phyloP scores from a whole-genome alignment of 2,797 vertebrate species.

The Clarias fuscus region DNA sequence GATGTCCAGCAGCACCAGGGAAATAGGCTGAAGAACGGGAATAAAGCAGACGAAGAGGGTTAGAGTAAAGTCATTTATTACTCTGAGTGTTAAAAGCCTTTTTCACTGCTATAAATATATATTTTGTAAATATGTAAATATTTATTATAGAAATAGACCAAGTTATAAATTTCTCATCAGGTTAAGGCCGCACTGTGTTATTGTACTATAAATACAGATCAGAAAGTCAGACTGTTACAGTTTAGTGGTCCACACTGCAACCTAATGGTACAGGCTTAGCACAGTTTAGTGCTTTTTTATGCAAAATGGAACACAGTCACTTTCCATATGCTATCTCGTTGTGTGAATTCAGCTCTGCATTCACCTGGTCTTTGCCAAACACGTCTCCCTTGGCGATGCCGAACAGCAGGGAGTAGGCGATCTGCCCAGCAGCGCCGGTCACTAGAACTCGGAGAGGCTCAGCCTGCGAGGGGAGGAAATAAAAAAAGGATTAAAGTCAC shows the following conservation, averaged over 20 bases:
- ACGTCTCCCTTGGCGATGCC: slow-evolving; percentile 96
- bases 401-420: slow-evolving; percentile 93
- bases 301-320: not conserved
- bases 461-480: slow-evolving; percentile 73
- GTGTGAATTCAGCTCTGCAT: slow-evolving; percentile 31
- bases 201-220: not conserved
- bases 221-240: not conserved
- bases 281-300: not conserved
- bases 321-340: not conserved
- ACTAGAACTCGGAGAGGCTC: slow-evolving; percentile 89
- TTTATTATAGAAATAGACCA: too few relatives aligned
- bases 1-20: slow-evolving; percentile 89
- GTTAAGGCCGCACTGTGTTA: too few relatives aligned
- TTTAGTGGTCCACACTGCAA: not conserved
- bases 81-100: too few relatives aligned
- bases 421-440: slow-evolving; percentile 95
- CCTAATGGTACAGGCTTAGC: not conserved
- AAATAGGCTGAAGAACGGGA: slow-evolving; percentile 73
- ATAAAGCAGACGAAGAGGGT: not conserved
- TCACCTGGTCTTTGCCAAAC: slow-evolving; percentile 96
- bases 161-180: too few relatives aligned
- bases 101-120: too few relatives aligned
- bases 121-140: too few relatives aligned
- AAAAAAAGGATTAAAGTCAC: not conserved
- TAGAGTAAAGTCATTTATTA: not conserved